Base-by-base conservation (phyloP, 2,113 vertebrate genomes). In the Myotis brandtii region DNA sequence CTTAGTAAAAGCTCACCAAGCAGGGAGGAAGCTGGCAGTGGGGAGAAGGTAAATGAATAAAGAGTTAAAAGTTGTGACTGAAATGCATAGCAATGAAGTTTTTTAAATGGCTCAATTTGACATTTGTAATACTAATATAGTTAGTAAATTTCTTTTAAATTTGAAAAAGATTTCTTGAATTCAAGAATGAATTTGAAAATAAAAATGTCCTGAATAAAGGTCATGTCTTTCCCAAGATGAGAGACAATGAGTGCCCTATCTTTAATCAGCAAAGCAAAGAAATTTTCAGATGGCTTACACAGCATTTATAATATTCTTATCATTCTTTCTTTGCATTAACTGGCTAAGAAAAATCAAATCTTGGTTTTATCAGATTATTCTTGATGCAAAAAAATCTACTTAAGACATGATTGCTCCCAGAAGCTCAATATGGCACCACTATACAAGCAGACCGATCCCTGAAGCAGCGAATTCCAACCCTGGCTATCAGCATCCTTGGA, bases 251-350 rank as follows among this genome's bases (percentile, higher is more conserved):
- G 37, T 37, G 23, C 62, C 27, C 12, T 25, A 91, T 77, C 59
- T 93, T 93, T 73, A 87, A 56, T 70, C n/a, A 90, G 30, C 50
- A 91, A 91, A 93, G 6, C 3, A 46, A 81, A 87, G 25, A 21
- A 32, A 92, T 54, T 85, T 80, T 95, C 89, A 97, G 48, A 94
- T 32, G 40, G 46, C 50, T 72, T 86, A 88, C 3, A 79, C 48
- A 52, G n/a, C 72, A 94, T 83, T 96, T 94, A n/a, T 30, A 93
- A 88, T 86, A 88, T 96, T 67, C 30, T 0, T 77, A 83, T 91
- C 25, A 72, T 56, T 96, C 56, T 8, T 91, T 92, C 46, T 59
- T 85, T 95, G 32, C 20, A 96, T 85, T 86, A 94, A 91, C 21
- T 96, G 73, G 72, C 46, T 87, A 76, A 67, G 83, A 66, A 70